Percentiles rank a stretch among this genome's conserved stretches.
These are phyloP conservation scores for Rhadinocentrus ornatus DNA, from an alignment of 2,797 vertebrate genomes.

Conservation along the genomic window DNA sequence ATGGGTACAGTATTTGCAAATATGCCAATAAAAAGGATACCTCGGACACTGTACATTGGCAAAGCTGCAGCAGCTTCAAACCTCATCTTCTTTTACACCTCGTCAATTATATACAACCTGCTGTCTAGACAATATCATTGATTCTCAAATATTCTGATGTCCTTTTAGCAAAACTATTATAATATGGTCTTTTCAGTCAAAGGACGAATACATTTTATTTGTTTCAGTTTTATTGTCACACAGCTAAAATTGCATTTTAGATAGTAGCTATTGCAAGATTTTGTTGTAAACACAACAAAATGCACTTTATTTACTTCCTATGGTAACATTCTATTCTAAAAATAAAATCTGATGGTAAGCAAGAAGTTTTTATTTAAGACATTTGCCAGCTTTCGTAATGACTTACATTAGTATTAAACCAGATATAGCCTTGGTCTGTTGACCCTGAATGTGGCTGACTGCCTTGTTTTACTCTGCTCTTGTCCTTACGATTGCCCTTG, in stretches of 20 bases:
- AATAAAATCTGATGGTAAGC: neutral
- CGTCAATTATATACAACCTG: slow-evolving; percentile 82
- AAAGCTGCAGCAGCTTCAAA: slow-evolving; percentile 62
- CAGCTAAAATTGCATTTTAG: neutral
- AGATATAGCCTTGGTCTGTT: too few species aligned
- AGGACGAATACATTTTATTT: neutral
- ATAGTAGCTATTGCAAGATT: neutral
- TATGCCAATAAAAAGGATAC: slow-evolving; percentile 23
- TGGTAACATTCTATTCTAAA: slow-evolving; percentile 5
- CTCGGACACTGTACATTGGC: slow-evolving; percentile 63
- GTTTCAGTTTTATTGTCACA: slow-evolving; percentile 7
- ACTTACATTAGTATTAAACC: neutral
- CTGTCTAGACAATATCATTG: slow-evolving; percentile 78
- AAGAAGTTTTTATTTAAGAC: slow-evolving; percentile 8
- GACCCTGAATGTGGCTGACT: slow-evolving; percentile 1
- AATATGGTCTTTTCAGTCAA: neutral
- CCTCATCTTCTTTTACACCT: slow-evolving; percentile 84
- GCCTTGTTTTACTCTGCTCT: neutral
- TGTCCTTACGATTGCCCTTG: slow-evolving; percentile 7
- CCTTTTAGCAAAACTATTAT: neutral
- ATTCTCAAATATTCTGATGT: slow-evolving; percentile 47
- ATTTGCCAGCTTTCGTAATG: slow-evolving; percentile 28
- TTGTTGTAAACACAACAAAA: slow-evolving; percentile 2
- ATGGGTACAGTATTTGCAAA: slow-evolving; percentile 9
- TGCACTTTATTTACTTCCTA: neutral